Base-by-base conservation (phyloP, 1,140 invertebrate species). In the Stenopsyche tienmushanensis region DNA sequence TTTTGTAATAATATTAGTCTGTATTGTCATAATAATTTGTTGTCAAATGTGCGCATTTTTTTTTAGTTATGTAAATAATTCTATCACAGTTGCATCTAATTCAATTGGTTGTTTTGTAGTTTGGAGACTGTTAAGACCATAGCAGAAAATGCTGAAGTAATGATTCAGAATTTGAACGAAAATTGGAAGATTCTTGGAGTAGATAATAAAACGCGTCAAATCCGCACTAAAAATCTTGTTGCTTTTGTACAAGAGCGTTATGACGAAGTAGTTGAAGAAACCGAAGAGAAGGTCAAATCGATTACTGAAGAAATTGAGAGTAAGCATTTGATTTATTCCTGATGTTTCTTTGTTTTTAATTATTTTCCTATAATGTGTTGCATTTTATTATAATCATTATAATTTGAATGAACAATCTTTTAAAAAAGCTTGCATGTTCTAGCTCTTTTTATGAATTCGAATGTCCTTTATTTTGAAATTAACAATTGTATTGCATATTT, bases 241-340 rank as follows among this genome's bases (percentile, higher is more conserved):
- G 53, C 63, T 39, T 60, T 70, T 24, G 69, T 70, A 7, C 69
- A 70, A 49, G 69, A 70, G 29, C 49, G 69, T 7, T 70, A 67
- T 45, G 69, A 70, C 24, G 69, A 70, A 52, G 62, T 70, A 9
- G 20, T 70, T 2, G 55, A 64, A 29, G 69, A 70, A 52, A 70
- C 69, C 8, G 24, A 60, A 18, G 65, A 64, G 15, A 67, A 67
- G 39, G 57, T 70, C 17, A 64, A 52, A 23, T 17, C 58, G 45
- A 65, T 70, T 15, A 65, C 34, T 34, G 34, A 41, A 23, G 62
- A 67, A 20, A 70, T 67, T 21, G 55, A 67, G 50, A 67, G 69
- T 70, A 53, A 60, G 58, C 49, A 26, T 44, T 21, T 60, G n/a
- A n/a, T 7, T 5, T 45, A n/a, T 20, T 26, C 13, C 5, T 34